These are phyloP conservation scores for Drosophila suzukii DNA, from an alignment of 1,140 invertebrate species.

Conservation along the genomic window DNA sequence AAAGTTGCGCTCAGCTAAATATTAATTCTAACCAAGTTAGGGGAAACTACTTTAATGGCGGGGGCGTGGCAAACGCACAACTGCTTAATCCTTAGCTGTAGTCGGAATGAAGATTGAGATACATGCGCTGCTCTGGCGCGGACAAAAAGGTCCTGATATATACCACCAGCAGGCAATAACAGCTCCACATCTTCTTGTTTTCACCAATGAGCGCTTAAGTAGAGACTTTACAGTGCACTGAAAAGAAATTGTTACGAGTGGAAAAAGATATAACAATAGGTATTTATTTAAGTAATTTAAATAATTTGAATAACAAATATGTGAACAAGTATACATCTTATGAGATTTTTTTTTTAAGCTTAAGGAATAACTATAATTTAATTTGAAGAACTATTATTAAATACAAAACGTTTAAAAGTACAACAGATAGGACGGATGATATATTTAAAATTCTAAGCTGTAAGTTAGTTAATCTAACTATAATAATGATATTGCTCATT, in stretches of 20 bases:
- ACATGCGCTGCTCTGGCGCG: slow-evolving; percentile 18
- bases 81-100: slow-evolving; percentile 20
- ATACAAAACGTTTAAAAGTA: no score
- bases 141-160: slow-evolving; percentile 3
- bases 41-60: slow-evolving; percentile 54
- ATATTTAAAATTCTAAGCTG: no score
- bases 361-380: no score
- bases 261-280: not conserved
- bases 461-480: no score
- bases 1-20: slow-evolving; percentile 77
- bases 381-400: no score
- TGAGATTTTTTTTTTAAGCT: no score
- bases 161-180: slow-evolving; percentile 7
- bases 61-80: slow-evolving; percentile 43
- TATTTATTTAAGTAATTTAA: no score
- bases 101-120: slow-evolving; percentile 44
- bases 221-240: not conserved
- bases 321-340: no score
- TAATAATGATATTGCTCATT: no score
- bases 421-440: no score
- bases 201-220: not conserved
- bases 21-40: slow-evolving; percentile 65
- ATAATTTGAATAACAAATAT: no score
- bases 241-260: not conserved
- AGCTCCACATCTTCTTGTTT: slow-evolving; percentile 2